Percentiles rank a stretch among this genome's conserved stretches.
These are phyloP conservation scores for Meteorus cinctellus DNA, from an alignment of 2,888 invertebrate genomes.

Conservation along the genomic window DNA sequence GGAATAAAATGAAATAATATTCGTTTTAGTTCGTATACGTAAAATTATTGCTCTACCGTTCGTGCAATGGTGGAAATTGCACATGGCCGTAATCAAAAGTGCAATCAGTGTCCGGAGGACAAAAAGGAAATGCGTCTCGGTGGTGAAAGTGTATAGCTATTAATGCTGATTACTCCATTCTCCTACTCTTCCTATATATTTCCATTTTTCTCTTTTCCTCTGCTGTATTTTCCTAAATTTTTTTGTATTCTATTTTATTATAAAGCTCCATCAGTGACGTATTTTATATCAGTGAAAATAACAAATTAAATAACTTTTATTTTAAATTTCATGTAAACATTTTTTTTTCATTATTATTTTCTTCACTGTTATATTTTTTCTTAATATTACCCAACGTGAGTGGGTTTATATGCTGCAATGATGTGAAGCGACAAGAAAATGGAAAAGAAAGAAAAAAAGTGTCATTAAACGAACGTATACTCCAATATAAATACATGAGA, in stretches of 20 bases:
- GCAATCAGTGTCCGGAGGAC: conserved; percentile 45
- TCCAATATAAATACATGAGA: background rate
- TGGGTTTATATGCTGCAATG: background rate
- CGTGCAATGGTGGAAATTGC: background rate
- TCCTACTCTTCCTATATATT: conserved; percentile 11
- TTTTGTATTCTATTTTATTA: too few relatives aligned
- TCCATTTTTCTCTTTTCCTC: conserved; percentile 3
- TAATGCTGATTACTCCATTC: conserved; percentile 50
- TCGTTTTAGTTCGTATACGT: conserved; percentile 7
- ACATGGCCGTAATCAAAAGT: conserved; percentile 40
- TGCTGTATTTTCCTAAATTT: background rate
- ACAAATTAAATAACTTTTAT: too few relatives aligned
- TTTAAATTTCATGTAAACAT: too few relatives aligned
- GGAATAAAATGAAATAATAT: conserved; percentile 13
- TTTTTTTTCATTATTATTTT: background rate
- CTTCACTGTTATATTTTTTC: too few relatives aligned
- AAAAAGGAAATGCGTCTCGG: conserved; percentile 34
- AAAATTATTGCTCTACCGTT: conserved; percentile 23
- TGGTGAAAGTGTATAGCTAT: conserved; percentile 32
- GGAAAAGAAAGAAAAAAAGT: background rate
- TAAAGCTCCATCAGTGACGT: too few relatives aligned
- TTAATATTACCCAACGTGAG: background rate
- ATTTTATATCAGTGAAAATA: too few relatives aligned
- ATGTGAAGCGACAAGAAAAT: background rate
- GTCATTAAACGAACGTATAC: background rate